Percentiles rank a stretch among this genome's conserved stretches.
Evolutionary conservation across 2,797 vertebrate genomes (phyloP).

Genomic region (Toxotes lorentzi): DNA sequence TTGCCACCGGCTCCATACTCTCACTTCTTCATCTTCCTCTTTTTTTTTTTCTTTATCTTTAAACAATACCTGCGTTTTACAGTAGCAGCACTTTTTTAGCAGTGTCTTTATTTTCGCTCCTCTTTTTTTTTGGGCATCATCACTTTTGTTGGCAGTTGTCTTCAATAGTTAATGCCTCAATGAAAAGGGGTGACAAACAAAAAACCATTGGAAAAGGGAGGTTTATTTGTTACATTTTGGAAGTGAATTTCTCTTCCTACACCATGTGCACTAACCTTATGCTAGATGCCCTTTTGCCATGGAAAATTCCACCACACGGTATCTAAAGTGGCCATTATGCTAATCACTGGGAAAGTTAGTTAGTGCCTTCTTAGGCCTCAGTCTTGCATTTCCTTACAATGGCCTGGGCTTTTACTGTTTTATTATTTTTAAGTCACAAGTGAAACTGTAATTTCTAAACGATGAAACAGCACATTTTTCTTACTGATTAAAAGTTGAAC

Average conservation of each 20-base stretch:
- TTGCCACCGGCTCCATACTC: slow-evolving; percentile 73
- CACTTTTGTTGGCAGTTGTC: slow-evolving; percentile 80
- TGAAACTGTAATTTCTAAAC: background rate
- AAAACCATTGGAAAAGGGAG: slow-evolving; percentile 54
- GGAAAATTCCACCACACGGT: background rate
- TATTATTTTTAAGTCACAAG: background rate
- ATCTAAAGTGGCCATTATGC: background rate
- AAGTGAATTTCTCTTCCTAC: slow-evolving; percentile 38
- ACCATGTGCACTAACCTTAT: slow-evolving; percentile 22
- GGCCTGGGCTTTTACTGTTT: background rate
- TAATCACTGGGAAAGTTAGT: background rate
- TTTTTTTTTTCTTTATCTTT: slow-evolving; percentile 76
- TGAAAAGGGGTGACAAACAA: slow-evolving; percentile 74
- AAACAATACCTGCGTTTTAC: slow-evolving; percentile 86
- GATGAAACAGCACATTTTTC: background rate
- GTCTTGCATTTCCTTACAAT: background rate
- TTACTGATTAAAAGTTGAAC: background rate
- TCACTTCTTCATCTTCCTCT: slow-evolving; percentile 57
- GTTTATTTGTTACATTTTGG: slow-evolving; percentile 49
- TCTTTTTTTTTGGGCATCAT: slow-evolving; percentile 70
- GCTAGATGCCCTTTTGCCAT: slow-evolving; percentile 27
- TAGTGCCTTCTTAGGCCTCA: background rate
- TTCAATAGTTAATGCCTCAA: slow-evolving; percentile 83
- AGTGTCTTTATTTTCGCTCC: slow-evolving; percentile 72
- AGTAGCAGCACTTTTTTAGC: slow-evolving; percentile 80